Base-by-base conservation (phyloP, 2,888 invertebrate species). In the Mythimna impura region DNA sequence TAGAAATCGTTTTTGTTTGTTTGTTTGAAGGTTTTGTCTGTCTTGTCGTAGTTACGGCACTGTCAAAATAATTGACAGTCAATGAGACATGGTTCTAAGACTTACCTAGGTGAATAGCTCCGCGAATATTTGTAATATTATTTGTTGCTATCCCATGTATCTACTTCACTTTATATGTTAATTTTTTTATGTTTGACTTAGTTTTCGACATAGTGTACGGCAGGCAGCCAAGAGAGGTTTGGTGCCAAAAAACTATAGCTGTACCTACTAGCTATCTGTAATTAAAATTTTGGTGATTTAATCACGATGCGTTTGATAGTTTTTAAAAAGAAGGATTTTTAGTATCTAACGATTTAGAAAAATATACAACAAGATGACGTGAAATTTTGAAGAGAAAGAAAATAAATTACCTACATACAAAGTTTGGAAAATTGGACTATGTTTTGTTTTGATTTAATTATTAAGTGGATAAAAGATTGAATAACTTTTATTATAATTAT, bases 171-270 rank as follows among this genome's bases (percentile, higher is more conserved):
- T 62, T 47, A 4, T n/a, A 20, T 50, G n/a, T n/a, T 36, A 6
- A 30, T 22, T 52, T 75, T 72, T 57, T 40, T 66, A 36, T 22
- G 40, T 70, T 69, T 47, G 40, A 10, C 20, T 69, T 66, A 22
- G 9, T 65, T 71, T 77, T 68, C n/a, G 14, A 58, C 61, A 72
- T 67, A 43, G 63, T 47, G 54, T 69, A 47, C 36, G 81, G 81
- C 73, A 65, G 20, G 20, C 8, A 43, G 77, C 81, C 73, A 81
- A 77, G 40, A 54, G 8, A 10, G 25, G 36, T 17, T 65, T 34
- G 36, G n/a, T 73, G 81, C 81, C 77, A 81, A 76, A 71, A 73
- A 62, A 34, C 40, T 63, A 17, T 61, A n/a, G 36, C 22, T 50
- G 58, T 10, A 12, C n/a, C n/a, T n/a, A n/a, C 14, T 40, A 34